A percentile compares a stretch with the other conserved stretches of the same genome.
Evolutionary conservation across 2,113 vertebrate species (phyloP).

Genomic region (Rafetus swinhoei): DNA sequence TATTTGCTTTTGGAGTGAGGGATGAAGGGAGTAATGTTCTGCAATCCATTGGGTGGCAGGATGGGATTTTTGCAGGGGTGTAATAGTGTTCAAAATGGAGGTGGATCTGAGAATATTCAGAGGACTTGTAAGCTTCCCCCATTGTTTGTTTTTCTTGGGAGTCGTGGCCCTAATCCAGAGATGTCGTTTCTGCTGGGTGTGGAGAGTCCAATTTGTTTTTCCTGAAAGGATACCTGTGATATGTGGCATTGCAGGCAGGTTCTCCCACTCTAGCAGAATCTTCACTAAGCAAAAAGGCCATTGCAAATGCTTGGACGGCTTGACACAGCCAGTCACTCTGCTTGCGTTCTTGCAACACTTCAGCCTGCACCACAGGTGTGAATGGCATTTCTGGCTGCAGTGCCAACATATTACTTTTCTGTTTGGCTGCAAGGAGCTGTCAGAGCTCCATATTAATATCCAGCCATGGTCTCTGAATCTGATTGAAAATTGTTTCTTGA

Average conservation of each 20-base stretch:
- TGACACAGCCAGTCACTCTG: neutral
- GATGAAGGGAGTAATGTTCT: neutral
- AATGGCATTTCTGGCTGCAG: neutral
- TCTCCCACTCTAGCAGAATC: neutral
- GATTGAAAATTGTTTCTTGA: neutral
- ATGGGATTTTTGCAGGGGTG: neutral
- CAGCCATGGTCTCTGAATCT: neutral
- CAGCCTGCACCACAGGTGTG: neutral
- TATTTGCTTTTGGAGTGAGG: neutral
- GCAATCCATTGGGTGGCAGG: rapidly evolving
- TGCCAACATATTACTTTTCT: neutral
- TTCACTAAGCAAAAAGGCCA: neutral
- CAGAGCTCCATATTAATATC: neutral
- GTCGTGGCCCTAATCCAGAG: neutral
- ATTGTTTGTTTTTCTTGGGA: neutral
- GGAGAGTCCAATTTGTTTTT: neutral
- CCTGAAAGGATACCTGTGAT: neutral
- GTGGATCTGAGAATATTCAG: neutral
- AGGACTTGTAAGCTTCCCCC: neutral
- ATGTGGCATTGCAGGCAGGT: neutral
- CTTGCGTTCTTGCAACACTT: neutral
- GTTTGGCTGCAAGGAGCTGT: neutral
- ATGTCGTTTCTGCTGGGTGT: neutral
- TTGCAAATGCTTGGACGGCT: neutral
- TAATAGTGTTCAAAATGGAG: neutral